Percentiles rank a stretch among this genome's conserved stretches.
Conservation (phyloP, 2,113 vertebrate genomes). For the Neogobius melanostomus region DNA sequence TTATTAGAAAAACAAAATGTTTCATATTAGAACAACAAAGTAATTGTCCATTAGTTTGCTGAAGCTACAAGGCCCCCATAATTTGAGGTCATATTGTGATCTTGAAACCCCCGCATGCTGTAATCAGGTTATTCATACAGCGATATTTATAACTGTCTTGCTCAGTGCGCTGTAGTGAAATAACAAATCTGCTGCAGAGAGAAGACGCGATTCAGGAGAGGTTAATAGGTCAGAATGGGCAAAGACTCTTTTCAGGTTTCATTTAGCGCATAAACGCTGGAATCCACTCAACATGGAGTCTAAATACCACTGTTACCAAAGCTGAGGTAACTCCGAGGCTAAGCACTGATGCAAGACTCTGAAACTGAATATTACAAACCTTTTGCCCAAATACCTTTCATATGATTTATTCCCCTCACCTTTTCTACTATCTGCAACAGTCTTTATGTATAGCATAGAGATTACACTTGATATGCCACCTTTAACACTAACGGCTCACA, state of each 20-base stretch:
- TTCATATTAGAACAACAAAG: too few relatives aligned
- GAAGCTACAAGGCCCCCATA: background rate
- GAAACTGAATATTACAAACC: slow-evolving; percentile 66
- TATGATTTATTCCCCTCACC: slow-evolving; percentile 23
- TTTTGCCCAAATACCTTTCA: slow-evolving; percentile 40
- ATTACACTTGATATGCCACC: slow-evolving; percentile 30
- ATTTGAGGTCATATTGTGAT: background rate
- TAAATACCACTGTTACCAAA: slow-evolving; percentile 33
- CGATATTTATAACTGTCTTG: background rate
- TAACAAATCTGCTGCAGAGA: slow-evolving; percentile 19
- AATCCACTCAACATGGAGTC: slow-evolving; percentile 23
- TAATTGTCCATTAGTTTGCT: background rate
- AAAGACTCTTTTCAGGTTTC: slow-evolving; percentile 22
- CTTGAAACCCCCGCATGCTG: background rate
- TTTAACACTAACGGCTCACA: slow-evolving; percentile 43
- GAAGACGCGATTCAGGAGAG: background rate
- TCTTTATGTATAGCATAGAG: slow-evolving; percentile 22
- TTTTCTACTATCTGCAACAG: slow-evolving; percentile 18
- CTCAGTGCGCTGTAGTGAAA: background rate
- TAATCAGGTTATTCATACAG: background rate
- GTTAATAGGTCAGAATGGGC: slow-evolving; percentile 15
- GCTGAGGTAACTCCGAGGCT: slow-evolving; percentile 36
- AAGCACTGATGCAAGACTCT: slow-evolving; percentile 65
- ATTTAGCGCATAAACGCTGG: slow-evolving; percentile 21
- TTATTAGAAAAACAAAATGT: too few relatives aligned